Percentiles rank a stretch among this genome's conserved stretches.
These are phyloP conservation scores for Doris montereyensis DNA, from an alignment of 2,888 invertebrate species.

Conservation along the genomic window DNA sequence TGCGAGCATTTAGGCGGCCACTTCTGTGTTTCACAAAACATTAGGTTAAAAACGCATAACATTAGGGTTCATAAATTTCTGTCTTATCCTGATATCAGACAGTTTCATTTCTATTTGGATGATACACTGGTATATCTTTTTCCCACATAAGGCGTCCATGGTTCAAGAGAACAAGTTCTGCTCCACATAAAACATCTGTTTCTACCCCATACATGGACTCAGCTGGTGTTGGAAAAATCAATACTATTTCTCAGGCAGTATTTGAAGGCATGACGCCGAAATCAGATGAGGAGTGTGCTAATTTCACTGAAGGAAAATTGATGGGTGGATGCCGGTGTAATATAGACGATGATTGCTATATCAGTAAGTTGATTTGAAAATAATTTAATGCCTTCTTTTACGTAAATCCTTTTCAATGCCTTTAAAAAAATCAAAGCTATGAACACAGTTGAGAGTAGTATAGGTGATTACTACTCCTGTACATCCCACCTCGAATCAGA, in stretches of 20 bases:
- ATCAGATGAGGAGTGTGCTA: conserved; percentile 62
- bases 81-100: too few relatives aligned
- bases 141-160: conserved; percentile 67
- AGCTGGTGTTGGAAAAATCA: conserved; percentile 73
- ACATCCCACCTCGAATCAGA: too few relatives aligned
- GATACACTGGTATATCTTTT: too few relatives aligned
- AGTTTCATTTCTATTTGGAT: too few relatives aligned
- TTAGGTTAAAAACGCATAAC: too few relatives aligned
- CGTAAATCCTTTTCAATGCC: too few relatives aligned
- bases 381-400: too few relatives aligned
- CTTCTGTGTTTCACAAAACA: too few relatives aligned
- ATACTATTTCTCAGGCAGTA: conserved; percentile 73
- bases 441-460: too few relatives aligned
- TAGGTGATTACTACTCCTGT: too few relatives aligned
- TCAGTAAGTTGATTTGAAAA: conserved; percentile 66
- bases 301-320: conserved; percentile 56
- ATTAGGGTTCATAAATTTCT: background rate
- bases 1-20: too few relatives aligned
- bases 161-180: conserved; percentile 71
- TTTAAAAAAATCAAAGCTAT: too few relatives aligned
- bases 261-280: conserved; percentile 73
- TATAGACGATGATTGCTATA: conserved; percentile 69
- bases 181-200: conserved; percentile 72
- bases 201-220: conserved; percentile 74
- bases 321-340: conserved; percentile 73